Conservation (phyloP, 2,797 vertebrate species). For the Peromyscus melanophrys region DNA sequence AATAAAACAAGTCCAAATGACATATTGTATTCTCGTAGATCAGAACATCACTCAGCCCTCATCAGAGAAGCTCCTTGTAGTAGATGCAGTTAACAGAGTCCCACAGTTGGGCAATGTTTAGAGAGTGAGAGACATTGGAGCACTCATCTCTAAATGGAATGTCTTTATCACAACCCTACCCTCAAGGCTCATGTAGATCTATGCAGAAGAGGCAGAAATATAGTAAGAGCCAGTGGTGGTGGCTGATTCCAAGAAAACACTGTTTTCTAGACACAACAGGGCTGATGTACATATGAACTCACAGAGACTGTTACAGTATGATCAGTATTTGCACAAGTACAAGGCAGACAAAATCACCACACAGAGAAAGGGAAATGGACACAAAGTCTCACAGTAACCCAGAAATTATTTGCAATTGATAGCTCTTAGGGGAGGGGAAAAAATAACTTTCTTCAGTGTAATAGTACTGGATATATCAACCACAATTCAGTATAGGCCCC, state of each 20-base stretch:
- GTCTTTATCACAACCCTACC: neutral
- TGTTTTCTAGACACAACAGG: neutral
- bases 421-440: neutral
- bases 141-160: neutral
- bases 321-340: neutral
- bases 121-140: neutral
- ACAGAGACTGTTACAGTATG: neutral
- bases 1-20: neutral
- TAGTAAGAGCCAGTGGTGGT: neutral
- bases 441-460: neutral
- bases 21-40: neutral
- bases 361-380: neutral
- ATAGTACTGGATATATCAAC: neutral
- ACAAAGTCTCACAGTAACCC: neutral
- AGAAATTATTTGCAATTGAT: neutral
- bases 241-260: neutral
- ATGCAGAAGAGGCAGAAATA: neutral
- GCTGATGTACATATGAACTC: neutral
- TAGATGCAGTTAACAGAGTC: neutral
- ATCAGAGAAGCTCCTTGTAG: too few relatives aligned
- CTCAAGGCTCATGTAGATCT: neutral
- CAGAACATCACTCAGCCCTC: neutral
- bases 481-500: neutral
- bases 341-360: neutral
- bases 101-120: neutral